Percentiles rank a stretch among this genome's conserved stretches.
Evolutionary conservation across 2,888 invertebrate genomes (phyloP).

Genomic region (Malthinus seriepunctatus): DNA sequence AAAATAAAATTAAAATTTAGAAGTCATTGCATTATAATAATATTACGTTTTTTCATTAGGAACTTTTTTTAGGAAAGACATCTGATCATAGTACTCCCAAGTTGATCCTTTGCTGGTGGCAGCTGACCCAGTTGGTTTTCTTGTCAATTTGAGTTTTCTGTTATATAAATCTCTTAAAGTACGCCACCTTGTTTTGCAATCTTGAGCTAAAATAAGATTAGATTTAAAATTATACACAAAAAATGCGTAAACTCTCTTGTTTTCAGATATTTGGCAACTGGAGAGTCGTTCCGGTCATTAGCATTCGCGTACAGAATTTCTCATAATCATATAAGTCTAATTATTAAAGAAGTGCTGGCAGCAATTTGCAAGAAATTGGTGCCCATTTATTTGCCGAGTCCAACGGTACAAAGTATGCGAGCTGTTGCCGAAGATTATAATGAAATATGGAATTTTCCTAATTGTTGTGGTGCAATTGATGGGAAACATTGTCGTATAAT

Average conservation of each 20-base stretch:
- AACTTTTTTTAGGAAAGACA: too few relatives aligned
- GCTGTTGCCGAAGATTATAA: constrained; percentile 1
- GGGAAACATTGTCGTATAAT: constrained; percentile 15
- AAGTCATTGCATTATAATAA: too few relatives aligned
- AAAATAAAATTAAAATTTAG: too few relatives aligned
- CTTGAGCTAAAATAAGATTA: not conserved
- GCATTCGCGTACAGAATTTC: constrained; percentile 30
- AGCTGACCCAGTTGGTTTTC: too few relatives aligned
- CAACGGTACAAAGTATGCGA: constrained; percentile 30
- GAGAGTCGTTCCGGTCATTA: constrained; percentile 29
- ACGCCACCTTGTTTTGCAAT: not conserved
- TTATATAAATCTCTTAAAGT: not conserved
- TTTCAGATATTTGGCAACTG: constrained; percentile 31
- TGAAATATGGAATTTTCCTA: constrained; percentile 5
- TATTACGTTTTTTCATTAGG: not conserved
- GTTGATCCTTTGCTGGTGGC: too few relatives aligned
- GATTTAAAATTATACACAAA: too few relatives aligned
- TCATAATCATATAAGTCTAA: constrained; percentile 31
- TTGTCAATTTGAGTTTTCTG: not conserved
- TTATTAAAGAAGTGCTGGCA: constrained; percentile 29
- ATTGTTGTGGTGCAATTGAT: constrained; percentile 8
- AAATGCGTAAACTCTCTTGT: constrained; percentile 9
- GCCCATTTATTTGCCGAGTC: constrained; percentile 29
- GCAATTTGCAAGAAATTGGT: constrained; percentile 29
- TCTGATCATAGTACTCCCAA: too few relatives aligned